A percentile compares a stretch with the other conserved stretches of the same genome.
These are phyloP conservation scores for Antennarius maculatus DNA, from an alignment of 2,797 vertebrate species.

Conservation along the genomic window DNA sequence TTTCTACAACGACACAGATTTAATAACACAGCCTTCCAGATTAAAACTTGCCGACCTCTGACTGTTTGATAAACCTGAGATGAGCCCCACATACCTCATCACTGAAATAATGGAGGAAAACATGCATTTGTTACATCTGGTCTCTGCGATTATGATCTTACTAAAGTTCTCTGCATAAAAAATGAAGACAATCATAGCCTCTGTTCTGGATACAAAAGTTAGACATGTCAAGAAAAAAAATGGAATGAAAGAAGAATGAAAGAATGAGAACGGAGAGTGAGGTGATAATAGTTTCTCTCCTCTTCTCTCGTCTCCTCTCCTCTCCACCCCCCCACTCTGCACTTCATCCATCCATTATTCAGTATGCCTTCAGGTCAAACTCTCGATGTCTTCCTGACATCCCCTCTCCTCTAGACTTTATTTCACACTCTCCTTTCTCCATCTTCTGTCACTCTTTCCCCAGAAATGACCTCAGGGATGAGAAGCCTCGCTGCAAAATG, in stretches of 20 bases:
- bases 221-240: background rate
- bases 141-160: constrained; percentile 11
- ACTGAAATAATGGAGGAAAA: background rate
- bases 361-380: constrained; percentile 73
- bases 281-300: constrained; percentile 27
- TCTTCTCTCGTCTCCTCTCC: constrained; percentile 17
- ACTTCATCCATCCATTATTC: constrained; percentile 70
- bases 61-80: background rate
- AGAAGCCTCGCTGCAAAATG: constrained; percentile 51
- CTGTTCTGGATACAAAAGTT: background rate
- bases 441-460: constrained; percentile 49
- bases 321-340: constrained; percentile 31
- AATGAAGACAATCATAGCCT: background rate
- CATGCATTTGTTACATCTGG: background rate
- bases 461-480: constrained; percentile 51
- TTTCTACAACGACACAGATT: no score
- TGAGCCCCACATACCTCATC: background rate
- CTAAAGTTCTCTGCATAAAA: background rate
- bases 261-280: constrained; percentile 28
- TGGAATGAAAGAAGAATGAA: background rate
- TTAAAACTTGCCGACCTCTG: no score
- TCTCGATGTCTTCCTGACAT: constrained; percentile 63
- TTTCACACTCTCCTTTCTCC: constrained; percentile 38
- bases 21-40: no score
- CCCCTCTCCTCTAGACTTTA: constrained; percentile 36